Base-by-base conservation (phyloP, 2,888 invertebrate species). In the Andrena fulva region DNA sequence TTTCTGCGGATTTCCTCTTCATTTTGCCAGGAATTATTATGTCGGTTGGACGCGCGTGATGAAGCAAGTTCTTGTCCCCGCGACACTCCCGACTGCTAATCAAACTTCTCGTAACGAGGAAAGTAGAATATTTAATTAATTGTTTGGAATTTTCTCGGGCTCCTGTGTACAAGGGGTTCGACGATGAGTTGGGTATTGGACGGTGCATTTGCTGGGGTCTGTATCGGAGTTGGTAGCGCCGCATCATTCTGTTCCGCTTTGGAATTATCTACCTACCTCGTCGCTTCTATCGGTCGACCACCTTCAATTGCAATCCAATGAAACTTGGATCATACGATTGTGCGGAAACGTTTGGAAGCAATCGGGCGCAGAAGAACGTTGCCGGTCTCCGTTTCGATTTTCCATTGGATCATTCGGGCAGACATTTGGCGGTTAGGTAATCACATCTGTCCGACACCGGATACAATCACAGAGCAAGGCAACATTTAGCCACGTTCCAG, bases 31-130 rank as follows among this genome's bases (percentile, higher is more conserved):
- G 74, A 86, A 86, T 86, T 88, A 80, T 82, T 85, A 85, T 85
- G 75, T 77, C 75, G 59, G 75, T 77, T 81, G 74, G 72, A 75
- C 72, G 74, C 69, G 82, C 66, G 68, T 80, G 86, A 86, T 85
- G 82, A 83, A 76, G 64, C 77, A 87, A 87, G 56, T 85, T 85
- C 56, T 48, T 42, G 8, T 33, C 48, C 24, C 77, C 52, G 54
- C 50, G 59, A 59, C 69, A 12, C 7, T 27, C 54, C 56, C 69
- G 54, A 63, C 35, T 77, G 64, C 73, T 85, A 87, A 87, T 87
- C 87, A 87, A 87, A 87, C 80, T 87, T 87, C 56, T 27, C 75
- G 52, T 84, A 83, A 87, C 69, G 80, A 83, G 77, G 74, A 78
- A 87, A 87, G 75, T 84, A 63, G 60, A 66, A 75, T 79, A 75